phyloP scores from a whole-genome alignment of 2,797 vertebrate species.

The Thripadectes ignobilis region DNA sequence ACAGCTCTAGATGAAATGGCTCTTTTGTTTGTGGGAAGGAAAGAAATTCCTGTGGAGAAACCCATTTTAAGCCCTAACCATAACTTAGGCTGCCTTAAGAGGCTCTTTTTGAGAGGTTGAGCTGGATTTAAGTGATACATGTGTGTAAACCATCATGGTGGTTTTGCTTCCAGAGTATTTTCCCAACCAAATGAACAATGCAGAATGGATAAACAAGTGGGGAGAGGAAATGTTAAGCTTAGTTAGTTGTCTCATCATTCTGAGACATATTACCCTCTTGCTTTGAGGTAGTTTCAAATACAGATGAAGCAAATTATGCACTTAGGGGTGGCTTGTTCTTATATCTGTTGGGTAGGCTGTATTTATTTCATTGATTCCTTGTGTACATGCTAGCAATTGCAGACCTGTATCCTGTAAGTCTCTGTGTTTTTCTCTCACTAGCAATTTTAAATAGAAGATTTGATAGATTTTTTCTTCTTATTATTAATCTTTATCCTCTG shows the following conservation, averaged over 20 bases:
- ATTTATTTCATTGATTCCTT: neutral
- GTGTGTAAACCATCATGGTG: neutral
- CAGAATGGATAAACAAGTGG: neutral
- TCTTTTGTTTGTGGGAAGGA: neutral
- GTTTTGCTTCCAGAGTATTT: neutral
- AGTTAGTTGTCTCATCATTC: constrained; percentile 9
- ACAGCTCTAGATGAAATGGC: neutral
- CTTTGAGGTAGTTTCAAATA: neutral
- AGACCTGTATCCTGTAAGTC: neutral
- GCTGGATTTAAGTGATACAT: neutral
- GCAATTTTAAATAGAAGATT: neutral
- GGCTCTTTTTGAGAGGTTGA: neutral
- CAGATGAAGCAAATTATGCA: neutral
- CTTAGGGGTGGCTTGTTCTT: neutral
- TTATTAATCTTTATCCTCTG: neutral
- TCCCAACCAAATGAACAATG: neutral
- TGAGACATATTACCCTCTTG: neutral
- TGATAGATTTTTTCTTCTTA: neutral
- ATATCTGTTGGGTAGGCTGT: neutral
- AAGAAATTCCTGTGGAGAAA: constrained; percentile 12
- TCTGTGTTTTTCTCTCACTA: neutral
- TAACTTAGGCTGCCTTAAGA: neutral
- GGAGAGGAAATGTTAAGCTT: constrained; percentile 17
- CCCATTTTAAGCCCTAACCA: neutral
- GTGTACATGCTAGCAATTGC: neutral